Base-by-base conservation (phyloP, 2,113 vertebrate genomes). In the Nansenia antarctica region DNA sequence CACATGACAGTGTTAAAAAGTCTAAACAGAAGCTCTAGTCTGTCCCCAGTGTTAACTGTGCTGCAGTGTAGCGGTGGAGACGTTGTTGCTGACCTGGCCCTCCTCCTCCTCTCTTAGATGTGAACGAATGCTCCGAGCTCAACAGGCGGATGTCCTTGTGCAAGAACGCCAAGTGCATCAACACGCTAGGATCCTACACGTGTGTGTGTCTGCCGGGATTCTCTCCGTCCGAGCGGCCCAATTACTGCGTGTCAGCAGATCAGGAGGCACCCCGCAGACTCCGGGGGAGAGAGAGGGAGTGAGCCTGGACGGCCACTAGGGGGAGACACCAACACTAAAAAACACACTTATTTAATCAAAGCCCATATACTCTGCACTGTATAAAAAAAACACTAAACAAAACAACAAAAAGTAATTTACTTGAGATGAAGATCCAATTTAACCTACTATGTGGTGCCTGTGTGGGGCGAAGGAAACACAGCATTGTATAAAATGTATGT, bases 131-230 rank as follows among this genome's bases (percentile, higher is more conserved):
- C 54, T 94, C 82, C 0, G 97, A 99, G 85, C 85, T 99, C 72
- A 99, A 99, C 92, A 94, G 77, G 63, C 93, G 93, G 70, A 99
- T 99, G 98, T 97, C 94, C 2, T 91, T 98, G 77, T 99, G 98
- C 91, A 97, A 94, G 89, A 99, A 99, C 0, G 95, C 94, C 69
- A 95, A 94, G 62, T 99, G 98, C 88, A 94, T 98, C 80, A 99
- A 99, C 89, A 98, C 95, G 0, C 92, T 93, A 65, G 98, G 97
- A 31, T 99, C 98, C 0, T 99, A 97, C 79, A 94, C 90, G 65
- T 99, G 98, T 59, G 76, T 93, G 84, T 99, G 98, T 82, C 94
- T 99, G 82, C 96, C 95, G 0, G 98, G 97, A 72, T 98, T 92
- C 1, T 64, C 87, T 1, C 89, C 90, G 58, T 98, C 96, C 0